phyloP scores from a whole-genome alignment of 2,888 invertebrate species.

The Agrotis segetum region DNA sequence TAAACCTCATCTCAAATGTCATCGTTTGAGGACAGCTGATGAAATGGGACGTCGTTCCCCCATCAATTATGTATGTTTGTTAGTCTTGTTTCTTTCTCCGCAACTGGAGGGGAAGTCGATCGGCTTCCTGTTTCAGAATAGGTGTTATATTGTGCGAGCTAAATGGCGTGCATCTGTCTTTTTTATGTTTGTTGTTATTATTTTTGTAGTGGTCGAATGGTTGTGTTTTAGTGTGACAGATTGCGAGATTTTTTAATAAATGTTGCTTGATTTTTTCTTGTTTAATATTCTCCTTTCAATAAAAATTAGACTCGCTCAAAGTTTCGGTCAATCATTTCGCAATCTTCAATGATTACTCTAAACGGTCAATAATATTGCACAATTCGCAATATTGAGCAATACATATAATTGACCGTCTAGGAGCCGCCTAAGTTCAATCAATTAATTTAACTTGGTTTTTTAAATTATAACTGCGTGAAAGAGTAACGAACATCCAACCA shows the following conservation, averaged over 20 bases:
- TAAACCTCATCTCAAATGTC: constrained; percentile 76
- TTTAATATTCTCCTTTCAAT: neutral
- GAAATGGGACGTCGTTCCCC: constrained; percentile 77
- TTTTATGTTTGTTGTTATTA: constrained; percentile 47
- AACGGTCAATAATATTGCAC: too few species aligned
- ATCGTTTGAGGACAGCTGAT: constrained; percentile 75
- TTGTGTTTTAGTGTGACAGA: constrained; percentile 32
- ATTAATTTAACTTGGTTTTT: too few species aligned
- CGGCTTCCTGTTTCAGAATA: constrained; percentile 74
- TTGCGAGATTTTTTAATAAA: constrained; percentile 10
- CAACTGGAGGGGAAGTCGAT: constrained; percentile 65
- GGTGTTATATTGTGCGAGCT: constrained; percentile 65
- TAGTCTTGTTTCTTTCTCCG: constrained; percentile 64
- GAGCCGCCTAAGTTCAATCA: too few species aligned
- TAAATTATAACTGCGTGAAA: too few species aligned
- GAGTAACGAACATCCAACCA: too few species aligned
- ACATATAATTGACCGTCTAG: too few species aligned
- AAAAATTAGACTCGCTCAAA: too few species aligned
- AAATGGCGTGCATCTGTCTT: constrained; percentile 63
- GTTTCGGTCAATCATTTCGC: too few species aligned
- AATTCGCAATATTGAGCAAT: too few species aligned
- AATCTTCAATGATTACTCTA: too few species aligned
- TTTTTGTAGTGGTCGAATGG: constrained; percentile 40
- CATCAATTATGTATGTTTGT: constrained; percentile 74
- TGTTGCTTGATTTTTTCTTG: neutral